phyloP scores from a whole-genome alignment of 2,888 invertebrate genomes.

The Eurytoma californica region DNA sequence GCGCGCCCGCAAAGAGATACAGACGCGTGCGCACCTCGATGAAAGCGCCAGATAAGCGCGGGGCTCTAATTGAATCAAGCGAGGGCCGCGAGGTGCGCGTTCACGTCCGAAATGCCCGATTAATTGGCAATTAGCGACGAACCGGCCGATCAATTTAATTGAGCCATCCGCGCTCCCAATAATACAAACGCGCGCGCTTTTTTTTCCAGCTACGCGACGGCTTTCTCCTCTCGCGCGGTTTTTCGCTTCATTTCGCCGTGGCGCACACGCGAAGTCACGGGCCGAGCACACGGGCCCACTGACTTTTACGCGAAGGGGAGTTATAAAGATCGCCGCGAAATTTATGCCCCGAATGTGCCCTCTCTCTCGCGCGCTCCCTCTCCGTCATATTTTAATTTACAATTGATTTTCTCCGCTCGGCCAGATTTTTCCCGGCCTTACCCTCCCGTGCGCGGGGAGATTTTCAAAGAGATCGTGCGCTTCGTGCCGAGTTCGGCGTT shows the following conservation, averaged over 20 bases:
- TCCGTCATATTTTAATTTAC: conserved; percentile 35
- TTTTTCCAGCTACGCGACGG: not conserved
- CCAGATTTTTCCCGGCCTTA: not conserved
- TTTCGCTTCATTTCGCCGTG: conserved; percentile 1
- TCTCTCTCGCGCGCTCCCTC: too few relatives aligned
- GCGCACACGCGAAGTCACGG: not conserved
- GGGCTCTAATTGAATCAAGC: not conserved
- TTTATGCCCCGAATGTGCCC: conserved; percentile 13
- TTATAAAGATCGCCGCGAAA: conserved; percentile 17
- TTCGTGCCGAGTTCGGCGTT: conserved; percentile 21
- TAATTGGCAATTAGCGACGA: conserved; percentile 11
- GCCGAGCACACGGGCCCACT: not conserved
- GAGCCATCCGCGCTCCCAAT: conserved; percentile 14
- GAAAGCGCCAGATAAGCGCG: not conserved
- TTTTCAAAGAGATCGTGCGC: conserved; percentile 23
- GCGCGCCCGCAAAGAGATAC: conserved; percentile 15
- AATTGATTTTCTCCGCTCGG: conserved; percentile 35
- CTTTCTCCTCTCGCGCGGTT: conserved; percentile 13
- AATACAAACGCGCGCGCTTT: not conserved
- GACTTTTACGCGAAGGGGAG: conserved; percentile 5
- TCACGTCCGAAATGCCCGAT: conserved; percentile 7
- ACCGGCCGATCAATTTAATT: conserved; percentile 8
- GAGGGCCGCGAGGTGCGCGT: conserved; percentile 1
- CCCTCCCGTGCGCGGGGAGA: not conserved
- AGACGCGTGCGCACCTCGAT: not conserved